Conservation (phyloP, 1,140 invertebrate genomes). For the Scaptomyza pallida region DNA sequence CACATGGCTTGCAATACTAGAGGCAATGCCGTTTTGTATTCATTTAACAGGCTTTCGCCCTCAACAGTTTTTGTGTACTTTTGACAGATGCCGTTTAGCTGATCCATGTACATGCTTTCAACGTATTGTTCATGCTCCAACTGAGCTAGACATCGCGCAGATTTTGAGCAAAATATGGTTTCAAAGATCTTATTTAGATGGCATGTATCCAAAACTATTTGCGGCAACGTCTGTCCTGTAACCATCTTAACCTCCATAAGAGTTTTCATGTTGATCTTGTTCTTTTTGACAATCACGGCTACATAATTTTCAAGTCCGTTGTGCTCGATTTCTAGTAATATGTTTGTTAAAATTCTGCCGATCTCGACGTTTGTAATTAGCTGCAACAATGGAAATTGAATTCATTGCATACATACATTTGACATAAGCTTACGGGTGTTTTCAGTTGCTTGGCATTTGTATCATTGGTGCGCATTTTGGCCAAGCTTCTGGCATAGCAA, state of each 20-base stretch:
- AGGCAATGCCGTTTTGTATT: constrained; percentile 9
- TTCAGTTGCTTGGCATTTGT: background rate
- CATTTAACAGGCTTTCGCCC: background rate
- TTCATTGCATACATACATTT: background rate
- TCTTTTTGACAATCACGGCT: constrained; percentile 20
- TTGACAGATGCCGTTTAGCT: background rate
- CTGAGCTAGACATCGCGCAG: constrained; percentile 1
- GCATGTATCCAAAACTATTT: constrained; percentile 10
- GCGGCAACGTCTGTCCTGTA: constrained; percentile 1
- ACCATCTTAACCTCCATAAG: constrained; percentile 12
- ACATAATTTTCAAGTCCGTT: constrained; percentile 36
- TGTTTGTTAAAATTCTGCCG: constrained; percentile 17
- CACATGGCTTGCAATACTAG: constrained; percentile 27
- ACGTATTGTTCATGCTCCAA: background rate
- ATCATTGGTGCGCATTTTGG: background rate
- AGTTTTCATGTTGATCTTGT: constrained; percentile 1
- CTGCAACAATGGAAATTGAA: background rate
- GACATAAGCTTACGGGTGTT: constrained; percentile 6
- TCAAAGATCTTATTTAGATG: constrained; percentile 18
- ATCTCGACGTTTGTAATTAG: constrained; percentile 25
- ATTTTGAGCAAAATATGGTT: constrained; percentile 15
- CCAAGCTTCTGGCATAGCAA: constrained; percentile 30
- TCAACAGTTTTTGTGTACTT: constrained; percentile 14
- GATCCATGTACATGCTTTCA: background rate
- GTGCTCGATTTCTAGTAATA: constrained; percentile 35